phyloP scores from a whole-genome alignment of 2,113 vertebrate genomes.

The Jaculus jaculus region DNA sequence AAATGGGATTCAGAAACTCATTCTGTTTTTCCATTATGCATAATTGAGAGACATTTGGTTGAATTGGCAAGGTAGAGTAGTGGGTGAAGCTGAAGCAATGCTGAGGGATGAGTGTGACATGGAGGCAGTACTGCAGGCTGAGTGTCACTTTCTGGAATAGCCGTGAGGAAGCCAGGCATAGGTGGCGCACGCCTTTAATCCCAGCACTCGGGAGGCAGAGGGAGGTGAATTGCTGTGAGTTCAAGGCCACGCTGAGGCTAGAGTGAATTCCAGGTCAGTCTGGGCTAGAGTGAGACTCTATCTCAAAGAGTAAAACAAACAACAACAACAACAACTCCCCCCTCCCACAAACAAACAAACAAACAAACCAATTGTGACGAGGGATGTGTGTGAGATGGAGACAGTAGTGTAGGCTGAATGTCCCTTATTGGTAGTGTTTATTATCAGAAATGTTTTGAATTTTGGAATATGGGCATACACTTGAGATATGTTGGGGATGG shows the following conservation, averaged over 20 bases:
- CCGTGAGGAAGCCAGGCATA: no score
- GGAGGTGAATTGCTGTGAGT: no score
- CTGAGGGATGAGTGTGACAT: not conserved
- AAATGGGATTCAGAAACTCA: conserved; percentile 9
- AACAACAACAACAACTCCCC: no score
- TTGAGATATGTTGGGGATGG: not conserved
- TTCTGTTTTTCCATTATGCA: not conserved
- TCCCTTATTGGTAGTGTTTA: not conserved
- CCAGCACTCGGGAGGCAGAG: no score
- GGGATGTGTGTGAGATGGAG: no score
- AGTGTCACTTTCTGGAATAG: no score
- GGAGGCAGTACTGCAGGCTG: not conserved
- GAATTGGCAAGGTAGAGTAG: not conserved
- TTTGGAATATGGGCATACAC: not conserved
- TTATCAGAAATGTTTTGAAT: not conserved
- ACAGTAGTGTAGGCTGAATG: not conserved
- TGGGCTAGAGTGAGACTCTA: no score
- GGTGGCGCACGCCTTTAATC: no score
- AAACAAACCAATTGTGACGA: not conserved
- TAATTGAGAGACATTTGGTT: not conserved
- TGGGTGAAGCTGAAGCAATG: not conserved
- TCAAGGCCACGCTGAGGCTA: no score
- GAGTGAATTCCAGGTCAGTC: no score
- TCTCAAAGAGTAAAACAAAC: no score
- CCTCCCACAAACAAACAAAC: no score